phyloP scores from a whole-genome alignment of 2,113 vertebrate genomes.

The Python bivittatus region DNA sequence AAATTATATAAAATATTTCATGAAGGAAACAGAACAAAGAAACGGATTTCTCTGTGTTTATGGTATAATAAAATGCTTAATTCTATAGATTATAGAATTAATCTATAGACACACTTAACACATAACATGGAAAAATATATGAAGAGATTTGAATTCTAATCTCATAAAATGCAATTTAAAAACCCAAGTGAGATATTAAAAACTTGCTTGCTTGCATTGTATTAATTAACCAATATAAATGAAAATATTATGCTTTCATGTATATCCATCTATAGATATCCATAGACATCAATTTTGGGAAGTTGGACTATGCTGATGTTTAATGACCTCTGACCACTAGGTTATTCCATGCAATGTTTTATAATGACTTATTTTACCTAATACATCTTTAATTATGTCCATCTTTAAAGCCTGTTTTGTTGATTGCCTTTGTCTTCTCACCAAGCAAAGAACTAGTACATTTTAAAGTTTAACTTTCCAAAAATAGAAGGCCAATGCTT shows the following conservation, averaged over 20 bases:
- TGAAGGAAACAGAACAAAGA: not conserved
- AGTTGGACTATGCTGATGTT: not conserved
- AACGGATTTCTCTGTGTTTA: not conserved
- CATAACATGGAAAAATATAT: not conserved
- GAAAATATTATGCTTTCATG: not conserved
- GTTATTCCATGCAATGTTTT: not conserved
- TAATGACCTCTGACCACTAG: not conserved
- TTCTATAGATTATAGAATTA: not conserved
- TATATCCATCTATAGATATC: not conserved
- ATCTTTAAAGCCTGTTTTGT: not conserved
- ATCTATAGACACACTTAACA: not conserved
- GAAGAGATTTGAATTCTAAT: not conserved
- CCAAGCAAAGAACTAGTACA: not conserved
- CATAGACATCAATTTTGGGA: not conserved
- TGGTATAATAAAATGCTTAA: not conserved
- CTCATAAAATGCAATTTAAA: not conserved
- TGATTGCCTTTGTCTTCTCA: not conserved
- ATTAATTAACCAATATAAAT: not conserved
- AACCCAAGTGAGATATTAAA: not conserved
- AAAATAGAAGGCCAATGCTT: not conserved
- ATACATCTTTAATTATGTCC: not conserved
- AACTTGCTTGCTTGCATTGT: not conserved
- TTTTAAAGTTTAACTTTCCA: not conserved
- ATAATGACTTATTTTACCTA: not conserved
- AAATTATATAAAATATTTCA: too few relatives aligned